A percentile compares a stretch with the other conserved stretches of the same genome.
Evolutionary conservation across 2,113 vertebrate species (phyloP).

Genomic region (Paraplagusia blochii): DNA sequence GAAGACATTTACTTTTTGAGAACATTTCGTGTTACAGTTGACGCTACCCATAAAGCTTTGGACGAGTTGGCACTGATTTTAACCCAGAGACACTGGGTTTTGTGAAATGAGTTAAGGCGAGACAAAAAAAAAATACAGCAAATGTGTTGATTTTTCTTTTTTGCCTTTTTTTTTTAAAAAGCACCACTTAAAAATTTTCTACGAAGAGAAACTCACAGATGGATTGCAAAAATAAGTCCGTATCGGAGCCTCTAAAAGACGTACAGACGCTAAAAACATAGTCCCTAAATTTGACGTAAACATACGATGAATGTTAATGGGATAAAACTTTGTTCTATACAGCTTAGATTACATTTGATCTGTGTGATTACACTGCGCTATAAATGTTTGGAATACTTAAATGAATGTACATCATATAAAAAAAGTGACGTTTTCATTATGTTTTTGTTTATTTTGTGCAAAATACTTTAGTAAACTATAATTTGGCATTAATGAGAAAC

Average conservation of each 20-base stretch:
- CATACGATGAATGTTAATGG: conserved; percentile 74
- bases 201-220: conserved; percentile 53
- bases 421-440: conserved; percentile 74
- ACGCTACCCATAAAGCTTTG: conserved; percentile 55
- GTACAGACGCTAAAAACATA: conserved; percentile 41
- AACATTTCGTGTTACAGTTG: conserved; percentile 51
- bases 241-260: conserved; percentile 18
- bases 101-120: background rate
- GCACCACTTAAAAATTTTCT: too few species aligned
- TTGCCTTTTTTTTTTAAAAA: too few species aligned
- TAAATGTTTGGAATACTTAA: conserved; percentile 75
- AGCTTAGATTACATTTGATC: conserved; percentile 76
- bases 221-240: conserved; percentile 53
- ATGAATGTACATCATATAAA: conserved; percentile 78
- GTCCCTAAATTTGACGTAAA: conserved; percentile 76
- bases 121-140: conserved; percentile 23
- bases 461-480: conserved; percentile 85
- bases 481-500: conserved; percentile 82
- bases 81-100: conserved; percentile 13
- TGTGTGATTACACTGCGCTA: conserved; percentile 75
- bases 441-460: conserved; percentile 77
- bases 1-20: conserved; percentile 30
- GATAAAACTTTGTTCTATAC: conserved; percentile 64
- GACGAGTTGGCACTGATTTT: conserved; percentile 42
- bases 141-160: conserved; percentile 49